Conservation (phyloP, 2,113 vertebrate species). For the Petrocephalus zakoni region DNA sequence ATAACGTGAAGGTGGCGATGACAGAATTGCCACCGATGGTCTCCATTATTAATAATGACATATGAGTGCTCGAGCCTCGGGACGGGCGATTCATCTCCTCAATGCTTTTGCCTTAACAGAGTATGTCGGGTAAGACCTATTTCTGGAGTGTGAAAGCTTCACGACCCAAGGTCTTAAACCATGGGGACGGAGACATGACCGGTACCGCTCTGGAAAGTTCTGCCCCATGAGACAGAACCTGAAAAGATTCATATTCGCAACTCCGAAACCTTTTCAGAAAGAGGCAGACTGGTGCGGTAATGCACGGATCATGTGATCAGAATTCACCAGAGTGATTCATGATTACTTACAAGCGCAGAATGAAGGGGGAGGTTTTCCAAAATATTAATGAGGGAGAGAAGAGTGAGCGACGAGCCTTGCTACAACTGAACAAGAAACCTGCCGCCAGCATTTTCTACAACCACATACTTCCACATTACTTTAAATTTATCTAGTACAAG, state of each 20-base stretch:
- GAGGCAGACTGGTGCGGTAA: background rate
- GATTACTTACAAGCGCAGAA: background rate
- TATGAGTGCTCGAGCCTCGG: constrained; percentile 18
- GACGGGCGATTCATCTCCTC: constrained; percentile 33
- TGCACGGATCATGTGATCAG: background rate
- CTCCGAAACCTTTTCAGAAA: background rate
- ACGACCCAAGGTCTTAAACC: background rate
- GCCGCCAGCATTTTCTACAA: background rate
- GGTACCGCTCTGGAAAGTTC: background rate
- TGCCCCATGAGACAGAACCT: background rate
- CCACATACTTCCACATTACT: background rate
- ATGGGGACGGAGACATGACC: background rate
- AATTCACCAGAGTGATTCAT: background rate
- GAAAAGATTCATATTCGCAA: background rate
- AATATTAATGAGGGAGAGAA: background rate
- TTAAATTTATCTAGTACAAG: background rate
- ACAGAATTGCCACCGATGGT: constrained; percentile 32
- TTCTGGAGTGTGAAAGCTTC: background rate
- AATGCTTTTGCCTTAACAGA: background rate
- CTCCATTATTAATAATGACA: constrained; percentile 37
- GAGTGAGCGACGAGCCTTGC: background rate
- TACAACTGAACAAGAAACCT: background rate
- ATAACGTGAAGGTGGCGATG: constrained; percentile 21
- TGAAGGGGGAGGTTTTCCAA: background rate
- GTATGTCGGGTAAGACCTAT: background rate